These are phyloP conservation scores for Melanargia galathea DNA, from an alignment of 2,888 invertebrate genomes.

Conservation along the genomic window DNA sequence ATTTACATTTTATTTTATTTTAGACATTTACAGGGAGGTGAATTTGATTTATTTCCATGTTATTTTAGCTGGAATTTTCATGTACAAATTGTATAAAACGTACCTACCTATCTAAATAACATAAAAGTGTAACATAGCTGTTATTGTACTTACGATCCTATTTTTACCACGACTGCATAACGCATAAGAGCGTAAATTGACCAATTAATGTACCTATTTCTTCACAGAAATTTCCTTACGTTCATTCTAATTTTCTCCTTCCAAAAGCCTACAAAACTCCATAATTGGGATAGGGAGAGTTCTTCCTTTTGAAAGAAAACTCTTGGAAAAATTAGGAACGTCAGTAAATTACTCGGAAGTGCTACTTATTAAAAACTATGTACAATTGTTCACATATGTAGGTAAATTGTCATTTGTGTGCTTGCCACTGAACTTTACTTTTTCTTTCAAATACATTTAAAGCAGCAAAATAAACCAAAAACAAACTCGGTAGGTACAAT, in stretches of 20 bases:
- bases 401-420: background rate
- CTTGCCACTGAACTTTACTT: background rate
- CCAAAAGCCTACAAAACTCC: too few relatives aligned
- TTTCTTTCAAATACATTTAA: background rate
- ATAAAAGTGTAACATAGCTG: background rate
- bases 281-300: too few relatives aligned
- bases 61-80: background rate
- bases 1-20: slow-evolving; percentile 3
- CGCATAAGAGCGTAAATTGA: too few relatives aligned
- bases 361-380: too few relatives aligned
- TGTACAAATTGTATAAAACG: slow-evolving; percentile 12
- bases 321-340: too few relatives aligned
- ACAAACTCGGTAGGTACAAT: background rate
- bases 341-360: too few relatives aligned
- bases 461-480: background rate
- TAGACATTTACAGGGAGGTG: background rate
- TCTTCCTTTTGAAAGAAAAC: too few relatives aligned
- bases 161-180: too few relatives aligned
- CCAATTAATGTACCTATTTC: too few relatives aligned
- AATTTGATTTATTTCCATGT: slow-evolving; percentile 19
- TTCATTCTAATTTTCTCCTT: too few relatives aligned
- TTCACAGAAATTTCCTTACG: too few relatives aligned
- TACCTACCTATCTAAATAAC: background rate
- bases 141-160: background rate
- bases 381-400: too few relatives aligned